Evolutionary conservation across 2,888 invertebrate genomes (phyloP), one percentile per base, ranked within the genome.

Genomic region (Sabatieria punctata): DNA sequence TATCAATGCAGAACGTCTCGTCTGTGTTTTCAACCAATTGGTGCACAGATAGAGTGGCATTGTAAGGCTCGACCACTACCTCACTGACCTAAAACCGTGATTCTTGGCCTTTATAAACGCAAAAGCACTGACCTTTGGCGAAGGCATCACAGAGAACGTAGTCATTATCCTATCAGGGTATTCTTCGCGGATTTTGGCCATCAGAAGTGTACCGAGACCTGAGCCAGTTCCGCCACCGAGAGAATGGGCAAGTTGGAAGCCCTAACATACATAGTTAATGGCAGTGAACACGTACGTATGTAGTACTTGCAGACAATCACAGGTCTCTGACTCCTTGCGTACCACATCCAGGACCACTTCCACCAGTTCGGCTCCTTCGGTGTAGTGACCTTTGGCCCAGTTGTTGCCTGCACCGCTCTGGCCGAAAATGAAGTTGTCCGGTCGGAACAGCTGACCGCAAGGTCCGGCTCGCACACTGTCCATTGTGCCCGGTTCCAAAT

Each of bases 131-230:
- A 67, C 67, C 74, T 83, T 83, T 11, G 83, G 82, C 4, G 82
- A 84, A 21, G 86, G 68, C 77, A 88, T 77, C 51, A 91, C 88
- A 51, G 85, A 86, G 74, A 85, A 89, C 65, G 88, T 89, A 76
- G 85, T 85, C 89, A 91, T 91, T 61, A 91, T 91, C 74, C 91
- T 80, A 74, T 91, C 91, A 57, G 91, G 91, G 68, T 89, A 91
- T 74, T 91, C 91, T 73, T 91, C 89, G 60, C 89, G 78, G 71
- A 91, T 89, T 73, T 91, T 91, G 57, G 85, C 85, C 65, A 91
- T 91, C 55, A 91, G 77, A 4, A 85, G 69, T 0, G 85, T 85
- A 4, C 85, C 85, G 79, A 85, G 78, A 1, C 85, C 85, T 0
- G 83, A 83, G 0, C 85, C 85, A 0, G 85, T 85, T 18, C 85